These are phyloP conservation scores for Micromussa lordhowensis DNA, from an alignment of 92 coral and sea anemone species.

Conservation along the genomic window DNA sequence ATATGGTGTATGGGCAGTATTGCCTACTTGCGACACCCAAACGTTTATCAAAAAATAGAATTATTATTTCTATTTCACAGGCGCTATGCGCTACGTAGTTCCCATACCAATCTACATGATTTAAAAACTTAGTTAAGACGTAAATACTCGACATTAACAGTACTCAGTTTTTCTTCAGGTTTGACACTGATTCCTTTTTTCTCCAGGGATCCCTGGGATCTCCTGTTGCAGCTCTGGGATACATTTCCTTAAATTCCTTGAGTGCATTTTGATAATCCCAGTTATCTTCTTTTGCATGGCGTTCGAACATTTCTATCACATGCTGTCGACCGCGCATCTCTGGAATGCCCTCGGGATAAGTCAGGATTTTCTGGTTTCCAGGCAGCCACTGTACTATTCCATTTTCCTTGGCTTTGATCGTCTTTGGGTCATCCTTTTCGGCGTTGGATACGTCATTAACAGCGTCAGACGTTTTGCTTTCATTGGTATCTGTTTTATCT, in stretches of 20 bases:
- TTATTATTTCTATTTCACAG: no score
- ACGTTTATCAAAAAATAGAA: no score
- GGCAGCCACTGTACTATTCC: not conserved
- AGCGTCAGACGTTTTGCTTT: not conserved
- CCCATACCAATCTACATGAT: no score
- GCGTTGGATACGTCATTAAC: not conserved
- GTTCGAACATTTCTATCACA: not conserved
- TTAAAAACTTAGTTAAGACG: no score
- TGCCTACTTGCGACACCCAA: no score
- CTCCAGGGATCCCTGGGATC: constrained; percentile 17
- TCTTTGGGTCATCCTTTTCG: not conserved
- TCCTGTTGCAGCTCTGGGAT: constrained; percentile 29
- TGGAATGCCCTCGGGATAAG: not conserved
- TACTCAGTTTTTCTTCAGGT: not conserved
- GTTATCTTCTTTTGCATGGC: not conserved
- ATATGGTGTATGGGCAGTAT: no score
- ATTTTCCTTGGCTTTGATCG: not conserved
- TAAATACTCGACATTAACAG: no score
- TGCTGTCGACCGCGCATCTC: not conserved
- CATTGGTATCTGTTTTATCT: not conserved
- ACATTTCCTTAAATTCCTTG: not conserved
- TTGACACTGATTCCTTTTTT: not conserved
- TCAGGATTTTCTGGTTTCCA: not conserved
- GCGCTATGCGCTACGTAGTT: no score
- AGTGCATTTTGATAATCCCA: constrained; percentile 4